Percentiles rank a stretch among this genome's conserved stretches.
phyloP scores from a whole-genome alignment of 2,113 vertebrate species.

The Brienomyrus brachyistius region DNA sequence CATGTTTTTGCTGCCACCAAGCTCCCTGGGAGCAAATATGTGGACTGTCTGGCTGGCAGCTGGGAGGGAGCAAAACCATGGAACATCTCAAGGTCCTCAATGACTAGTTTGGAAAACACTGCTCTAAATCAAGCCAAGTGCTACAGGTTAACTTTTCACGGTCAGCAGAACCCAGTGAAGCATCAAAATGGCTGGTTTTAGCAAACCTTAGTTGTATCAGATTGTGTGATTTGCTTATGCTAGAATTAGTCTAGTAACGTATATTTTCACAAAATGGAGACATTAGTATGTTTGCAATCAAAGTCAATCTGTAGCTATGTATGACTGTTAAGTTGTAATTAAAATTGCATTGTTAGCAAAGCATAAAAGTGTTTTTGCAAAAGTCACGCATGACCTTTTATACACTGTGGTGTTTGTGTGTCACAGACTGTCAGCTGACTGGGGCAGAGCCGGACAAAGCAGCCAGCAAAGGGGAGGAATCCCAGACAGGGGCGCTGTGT shows the following conservation, averaged over 20 bases:
- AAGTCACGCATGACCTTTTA: neutral
- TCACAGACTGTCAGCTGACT: constrained; percentile 53
- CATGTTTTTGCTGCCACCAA: neutral
- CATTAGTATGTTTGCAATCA: neutral
- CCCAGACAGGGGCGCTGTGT: constrained; percentile 36
- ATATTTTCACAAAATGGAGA: neutral
- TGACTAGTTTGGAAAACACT: neutral
- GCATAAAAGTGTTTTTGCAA: neutral
- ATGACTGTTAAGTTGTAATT: neutral
- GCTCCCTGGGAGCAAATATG: neutral
- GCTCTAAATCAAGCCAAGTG: neutral
- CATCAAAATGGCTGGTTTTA: neutral
- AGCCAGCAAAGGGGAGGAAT: constrained; percentile 36
- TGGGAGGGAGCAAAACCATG: neutral
- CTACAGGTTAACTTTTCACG: neutral
- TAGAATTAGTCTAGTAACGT: neutral
- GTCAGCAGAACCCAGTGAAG: neutral
- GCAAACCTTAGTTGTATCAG: neutral
- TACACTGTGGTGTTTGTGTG: neutral
- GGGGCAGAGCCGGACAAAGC: constrained; percentile 45
- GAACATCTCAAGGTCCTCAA: neutral
- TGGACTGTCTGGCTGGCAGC: neutral
- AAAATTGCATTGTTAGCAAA: neutral
- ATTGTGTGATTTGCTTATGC: neutral
- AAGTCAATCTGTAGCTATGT: neutral